Base-by-base conservation (phyloP, 2,113 vertebrate species). In the human (Homo sapiens) region DNA sequence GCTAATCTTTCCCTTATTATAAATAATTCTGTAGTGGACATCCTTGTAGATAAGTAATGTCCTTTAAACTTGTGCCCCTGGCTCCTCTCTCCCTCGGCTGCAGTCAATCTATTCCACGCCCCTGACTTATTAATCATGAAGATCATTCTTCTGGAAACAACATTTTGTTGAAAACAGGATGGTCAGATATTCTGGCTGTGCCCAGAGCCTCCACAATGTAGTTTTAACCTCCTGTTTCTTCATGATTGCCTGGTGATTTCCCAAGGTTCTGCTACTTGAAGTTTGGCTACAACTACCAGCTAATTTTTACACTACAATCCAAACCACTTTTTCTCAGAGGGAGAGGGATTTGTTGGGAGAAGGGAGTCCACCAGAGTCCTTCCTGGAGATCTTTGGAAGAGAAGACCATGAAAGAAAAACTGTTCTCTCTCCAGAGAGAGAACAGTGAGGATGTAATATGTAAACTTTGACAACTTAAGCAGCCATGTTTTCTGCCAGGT, bases 1-100 rank as follows among this genome's bases (percentile, higher is more conserved):
- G 81, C 27, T 94, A 55, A 55, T 85, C 61, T 93, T 89, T 82
- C 23, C 22, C 40, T 22, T 45, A 68, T 59, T 87, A 50, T 78
- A 97, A 95, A 89, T 93, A 93, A 88, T 59, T 97, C 70, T 76
- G 14, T n/a, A 79, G 40, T 75, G 40, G 89, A 72, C 59, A 95
- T 88, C 93, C 64, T 92, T 86, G 23, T 75, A 93, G 76, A 81
- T 96, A 90, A 96, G 16, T 84, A 84, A 66, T 68, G 61, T 82
- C 52, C 66, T 89, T 92, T 89, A 89, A 83, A 79, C 59, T 88
- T 70, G 50, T 79, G 35, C 96, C 40, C 32, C 55, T 93, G 57
- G 23, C n/a, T 73, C 57, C 20, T 22, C 3, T 61, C 23, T 94
- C 16, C 22, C 79, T 92, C 17, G 48, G 64, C 22, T 85, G n/a